These are phyloP conservation scores for Rhamnusium bicolor DNA, from an alignment of 2,888 invertebrate species.

Conservation along the genomic window DNA sequence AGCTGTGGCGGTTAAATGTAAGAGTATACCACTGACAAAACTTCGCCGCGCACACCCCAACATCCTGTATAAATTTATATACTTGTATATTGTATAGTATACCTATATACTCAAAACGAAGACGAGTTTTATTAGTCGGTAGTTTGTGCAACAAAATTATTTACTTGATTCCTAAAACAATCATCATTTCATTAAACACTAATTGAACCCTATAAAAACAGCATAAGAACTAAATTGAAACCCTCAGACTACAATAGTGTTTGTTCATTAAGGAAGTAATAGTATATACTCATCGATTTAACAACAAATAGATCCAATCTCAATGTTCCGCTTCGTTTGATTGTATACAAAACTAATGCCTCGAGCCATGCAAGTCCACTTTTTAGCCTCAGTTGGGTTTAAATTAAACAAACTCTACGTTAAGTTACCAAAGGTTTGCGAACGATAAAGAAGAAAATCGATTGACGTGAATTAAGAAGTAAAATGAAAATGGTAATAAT, in stretches of 20 bases:
- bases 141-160: slow-evolving; percentile 41
- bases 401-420: slow-evolving; percentile 25
- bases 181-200: slow-evolving; percentile 47
- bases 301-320: slow-evolving; percentile 12
- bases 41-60: too few relatives aligned
- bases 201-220: slow-evolving; percentile 42
- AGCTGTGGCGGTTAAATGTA: too few relatives aligned
- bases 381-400: neutral
- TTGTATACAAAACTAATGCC: slow-evolving; percentile 26
- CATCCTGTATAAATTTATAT: too few relatives aligned
- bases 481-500: slow-evolving; percentile 28
- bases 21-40: too few relatives aligned
- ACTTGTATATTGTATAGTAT: too few relatives aligned
- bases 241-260: slow-evolving; percentile 25
- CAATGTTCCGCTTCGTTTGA: slow-evolving; percentile 31
- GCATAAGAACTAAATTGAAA: slow-evolving; percentile 44
- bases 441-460: neutral
- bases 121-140: neutral
- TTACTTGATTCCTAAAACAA: slow-evolving; percentile 37
- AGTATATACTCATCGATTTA: slow-evolving; percentile 20
- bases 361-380: slow-evolving; percentile 11
- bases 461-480: neutral
- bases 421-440: neutral
- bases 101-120: too few relatives aligned
- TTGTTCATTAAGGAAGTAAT: slow-evolving; percentile 10